Conservation (phyloP, 1,140 invertebrate genomes). For the Diachasma alloeum region DNA sequence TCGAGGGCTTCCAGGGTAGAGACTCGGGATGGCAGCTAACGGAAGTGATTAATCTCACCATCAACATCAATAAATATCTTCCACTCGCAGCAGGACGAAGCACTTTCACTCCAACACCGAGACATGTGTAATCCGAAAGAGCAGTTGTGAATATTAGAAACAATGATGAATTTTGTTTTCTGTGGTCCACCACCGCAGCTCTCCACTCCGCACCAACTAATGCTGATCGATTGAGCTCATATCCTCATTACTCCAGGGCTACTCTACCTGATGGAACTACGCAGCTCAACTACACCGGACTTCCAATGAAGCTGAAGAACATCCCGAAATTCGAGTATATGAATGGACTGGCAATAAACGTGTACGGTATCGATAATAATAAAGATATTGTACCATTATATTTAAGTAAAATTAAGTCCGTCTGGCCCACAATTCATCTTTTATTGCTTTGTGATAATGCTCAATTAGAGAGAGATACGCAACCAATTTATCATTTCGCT, state of each 20-base stretch:
- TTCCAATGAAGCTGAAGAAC: slow-evolving; percentile 11
- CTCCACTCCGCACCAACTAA: no score
- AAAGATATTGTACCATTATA: slow-evolving; percentile 23
- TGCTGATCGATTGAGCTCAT: no score
- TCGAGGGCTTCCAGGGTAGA: no score
- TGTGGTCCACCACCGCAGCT: no score
- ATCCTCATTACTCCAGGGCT: slow-evolving; percentile 2
- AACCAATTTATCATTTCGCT: background rate
- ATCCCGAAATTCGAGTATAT: slow-evolving; percentile 21
- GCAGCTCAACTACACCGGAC: slow-evolving; percentile 13
- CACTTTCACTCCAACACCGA: slow-evolving; percentile 21
- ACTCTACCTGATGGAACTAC: background rate
- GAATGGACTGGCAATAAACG: slow-evolving; percentile 21
- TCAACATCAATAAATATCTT: slow-evolving; percentile 32
- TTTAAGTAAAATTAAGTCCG: slow-evolving; percentile 22
- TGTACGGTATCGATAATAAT: slow-evolving; percentile 19
- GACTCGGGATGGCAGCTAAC: background rate
- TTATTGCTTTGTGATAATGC: slow-evolving; percentile 19
- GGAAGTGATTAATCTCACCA: slow-evolving; percentile 29
- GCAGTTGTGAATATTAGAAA: no score
- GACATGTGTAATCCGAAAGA: slow-evolving; percentile 26
- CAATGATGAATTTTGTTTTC: no score
- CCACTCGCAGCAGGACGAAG: slow-evolving; percentile 9
- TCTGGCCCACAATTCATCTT: slow-evolving; percentile 12
- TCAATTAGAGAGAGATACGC: background rate